These are phyloP conservation scores for Sialis fuliginosa DNA, from an alignment of 2,888 invertebrate genomes.

Conservation along the genomic window DNA sequence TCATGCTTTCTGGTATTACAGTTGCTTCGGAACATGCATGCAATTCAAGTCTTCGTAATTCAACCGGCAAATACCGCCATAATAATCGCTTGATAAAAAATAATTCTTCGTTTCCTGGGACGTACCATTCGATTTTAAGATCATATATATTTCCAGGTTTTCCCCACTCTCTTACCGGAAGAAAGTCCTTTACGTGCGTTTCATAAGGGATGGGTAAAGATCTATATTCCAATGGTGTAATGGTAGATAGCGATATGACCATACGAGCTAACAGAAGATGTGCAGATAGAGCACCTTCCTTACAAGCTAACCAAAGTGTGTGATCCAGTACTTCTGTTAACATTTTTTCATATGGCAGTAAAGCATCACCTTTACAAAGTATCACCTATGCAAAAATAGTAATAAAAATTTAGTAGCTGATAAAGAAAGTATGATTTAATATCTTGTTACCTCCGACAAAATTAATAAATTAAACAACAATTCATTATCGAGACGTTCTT, in stretches of 20 bases:
- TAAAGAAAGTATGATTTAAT: not conserved
- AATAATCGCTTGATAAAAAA: constrained; percentile 44
- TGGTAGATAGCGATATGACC: constrained; percentile 37
- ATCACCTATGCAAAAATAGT: constrained; percentile 28
- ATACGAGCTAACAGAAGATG: constrained; percentile 41
- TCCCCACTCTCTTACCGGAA: constrained; percentile 72
- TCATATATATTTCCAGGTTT: constrained; percentile 44
- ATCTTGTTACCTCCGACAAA: constrained; percentile 38
- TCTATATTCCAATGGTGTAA: constrained; percentile 42
- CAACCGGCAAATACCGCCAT: constrained; percentile 44
- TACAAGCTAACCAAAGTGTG: constrained; percentile 47
- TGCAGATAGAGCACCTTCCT: constrained; percentile 44
- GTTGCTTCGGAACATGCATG: constrained; percentile 5
- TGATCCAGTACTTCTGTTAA: constrained; percentile 49
- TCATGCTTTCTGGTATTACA: not conserved
- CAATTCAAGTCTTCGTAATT: constrained; percentile 26
- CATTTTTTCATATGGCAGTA: constrained; percentile 45
- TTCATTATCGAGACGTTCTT: constrained; percentile 63
- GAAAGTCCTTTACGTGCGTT: constrained; percentile 43
- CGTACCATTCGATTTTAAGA: constrained; percentile 57
- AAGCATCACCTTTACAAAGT: constrained; percentile 41
- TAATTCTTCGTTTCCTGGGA: constrained; percentile 53
- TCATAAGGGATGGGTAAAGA: constrained; percentile 42
- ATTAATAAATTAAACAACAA: constrained; percentile 60
- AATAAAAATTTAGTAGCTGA: too few relatives aligned